phyloP scores from a whole-genome alignment of 2,888 invertebrate genomes.

The Epinotia ramella region DNA sequence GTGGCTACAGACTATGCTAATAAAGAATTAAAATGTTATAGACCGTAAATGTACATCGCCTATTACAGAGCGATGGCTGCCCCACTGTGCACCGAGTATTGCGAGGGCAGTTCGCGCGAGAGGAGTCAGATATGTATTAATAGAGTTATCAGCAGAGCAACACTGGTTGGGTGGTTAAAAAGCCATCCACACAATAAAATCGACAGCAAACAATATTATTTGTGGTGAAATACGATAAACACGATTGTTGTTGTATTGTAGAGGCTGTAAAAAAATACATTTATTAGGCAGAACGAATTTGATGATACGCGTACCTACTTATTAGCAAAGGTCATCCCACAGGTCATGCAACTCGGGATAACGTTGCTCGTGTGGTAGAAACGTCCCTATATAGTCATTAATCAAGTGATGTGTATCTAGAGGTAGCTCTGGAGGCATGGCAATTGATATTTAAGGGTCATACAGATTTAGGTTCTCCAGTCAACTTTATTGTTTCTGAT shows the following conservation, averaged over 20 bases:
- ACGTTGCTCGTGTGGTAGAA: not conserved
- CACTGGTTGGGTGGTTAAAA: conserved; percentile 61
- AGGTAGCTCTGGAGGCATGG: too few species aligned
- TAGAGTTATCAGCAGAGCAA: conserved; percentile 81
- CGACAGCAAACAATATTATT: conserved; percentile 13
- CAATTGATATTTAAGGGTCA: not conserved
- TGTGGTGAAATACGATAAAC: not conserved
- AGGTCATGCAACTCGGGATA: conserved; percentile 19
- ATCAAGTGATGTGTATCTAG: too few species aligned
- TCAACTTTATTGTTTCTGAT: not conserved
- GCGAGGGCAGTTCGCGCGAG: conserved; percentile 66
- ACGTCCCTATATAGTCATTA: too few species aligned
- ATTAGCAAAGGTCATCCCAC: conserved; percentile 5
- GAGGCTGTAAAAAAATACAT: not conserved
- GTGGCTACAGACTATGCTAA: too few species aligned
- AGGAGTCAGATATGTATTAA: conserved; percentile 66
- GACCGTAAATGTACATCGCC: too few species aligned
- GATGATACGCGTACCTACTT: conserved; percentile 15
- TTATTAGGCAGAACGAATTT: not conserved
- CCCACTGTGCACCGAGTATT: conserved; percentile 54
- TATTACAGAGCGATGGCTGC: not conserved
- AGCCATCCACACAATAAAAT: conserved; percentile 51
- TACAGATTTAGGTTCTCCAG: not conserved
- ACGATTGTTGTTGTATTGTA: not conserved
- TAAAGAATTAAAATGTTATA: too few species aligned